These are phyloP conservation scores for Neopelma chrysocephalum DNA, from an alignment of 2,797 vertebrate species.

Conservation along the genomic window DNA sequence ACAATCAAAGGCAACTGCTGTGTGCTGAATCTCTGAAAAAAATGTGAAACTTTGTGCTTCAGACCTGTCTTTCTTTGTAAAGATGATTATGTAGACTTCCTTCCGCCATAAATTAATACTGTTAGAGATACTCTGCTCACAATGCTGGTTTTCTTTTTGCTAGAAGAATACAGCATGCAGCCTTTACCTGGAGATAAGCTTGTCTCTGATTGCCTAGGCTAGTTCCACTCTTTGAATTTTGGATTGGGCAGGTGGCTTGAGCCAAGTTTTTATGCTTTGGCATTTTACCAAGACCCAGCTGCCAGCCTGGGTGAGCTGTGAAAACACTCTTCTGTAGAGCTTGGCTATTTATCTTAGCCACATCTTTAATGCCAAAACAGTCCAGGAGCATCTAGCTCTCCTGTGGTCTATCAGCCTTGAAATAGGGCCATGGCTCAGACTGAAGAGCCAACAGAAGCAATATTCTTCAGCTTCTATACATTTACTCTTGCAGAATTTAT, in stretches of 20 bases:
- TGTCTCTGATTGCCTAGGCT: neutral
- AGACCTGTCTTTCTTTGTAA: neutral
- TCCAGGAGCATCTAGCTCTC: neutral
- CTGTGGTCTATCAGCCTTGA: slow-evolving; percentile 33
- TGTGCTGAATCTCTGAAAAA: neutral
- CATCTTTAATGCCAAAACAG: slow-evolving; percentile 11
- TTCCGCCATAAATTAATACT: neutral
- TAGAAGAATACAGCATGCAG: neutral
- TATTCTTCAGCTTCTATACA: neutral
- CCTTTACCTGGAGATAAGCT: neutral
- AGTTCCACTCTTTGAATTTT: slow-evolving; percentile 28
- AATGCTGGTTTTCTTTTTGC: neutral
- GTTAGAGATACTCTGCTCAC: neutral
- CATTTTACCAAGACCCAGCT: slow-evolving; percentile 9
- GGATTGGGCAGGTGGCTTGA: slow-evolving; percentile 7
- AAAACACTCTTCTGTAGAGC: slow-evolving; percentile 29
- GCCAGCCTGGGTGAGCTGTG: slow-evolving; percentile 22
- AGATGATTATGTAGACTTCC: neutral
- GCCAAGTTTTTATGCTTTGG: slow-evolving; percentile 34
- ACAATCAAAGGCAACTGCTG: neutral
- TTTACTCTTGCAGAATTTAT: neutral
- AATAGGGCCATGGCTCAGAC: neutral
- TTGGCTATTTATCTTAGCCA: slow-evolving; percentile 52
- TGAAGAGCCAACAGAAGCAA: neutral
- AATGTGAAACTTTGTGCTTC: neutral